Evolutionary conservation across 2,888 invertebrate genomes (phyloP), one percentile per base, ranked within the genome.

Genomic region (Hylaea fasciaria): DNA sequence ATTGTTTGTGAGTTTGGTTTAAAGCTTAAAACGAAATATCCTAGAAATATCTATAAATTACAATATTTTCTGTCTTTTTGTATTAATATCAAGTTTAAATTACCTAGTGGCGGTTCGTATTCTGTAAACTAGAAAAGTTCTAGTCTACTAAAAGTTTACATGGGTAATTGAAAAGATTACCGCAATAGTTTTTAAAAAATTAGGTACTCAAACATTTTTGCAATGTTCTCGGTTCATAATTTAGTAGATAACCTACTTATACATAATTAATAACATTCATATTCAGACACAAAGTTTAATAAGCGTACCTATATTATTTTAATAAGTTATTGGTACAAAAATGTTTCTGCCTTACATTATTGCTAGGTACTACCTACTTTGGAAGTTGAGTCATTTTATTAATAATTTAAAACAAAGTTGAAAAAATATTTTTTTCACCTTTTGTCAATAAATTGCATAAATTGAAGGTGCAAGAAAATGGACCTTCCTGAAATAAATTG

Each of bases 321-420:
- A 29, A 46, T 46, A 46, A 54, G 40, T 55, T 47, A 46, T 55
- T 55, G 47, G 54, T 55, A 55, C 54, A 55, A 55, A n/a, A 55
- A 47, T 47, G 47, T 47, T 40, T 37, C 44, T 22, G 37, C 37
- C 22, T 44, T 43, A 22, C 22, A 45, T 35, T 37, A 37, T 41
- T n/a, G n/a, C n/a, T n/a, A n/a, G n/a, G n/a, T n/a, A n/a, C n/a
- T 41, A 17, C 7, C 13, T 41, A 48, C 14, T 48, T 48, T 46
- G 39, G 17, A 35, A 37, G 12, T 16, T 12, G 37, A 50, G 49
- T 40, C 29, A 11, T 41, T 29, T 50, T 28, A 40, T 40, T 17
- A 28, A n/a, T 12, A 45, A 44, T 44, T 22, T 39, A n/a, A n/a
- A n/a, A 5, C n/a, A 1, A 39, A n/a, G 10, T 39, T 10, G n/a